Percentiles rank a stretch among this genome's conserved stretches.
Conservation (phyloP, 2,113 vertebrate genomes). For the Macroglossus sobrinus region DNA sequence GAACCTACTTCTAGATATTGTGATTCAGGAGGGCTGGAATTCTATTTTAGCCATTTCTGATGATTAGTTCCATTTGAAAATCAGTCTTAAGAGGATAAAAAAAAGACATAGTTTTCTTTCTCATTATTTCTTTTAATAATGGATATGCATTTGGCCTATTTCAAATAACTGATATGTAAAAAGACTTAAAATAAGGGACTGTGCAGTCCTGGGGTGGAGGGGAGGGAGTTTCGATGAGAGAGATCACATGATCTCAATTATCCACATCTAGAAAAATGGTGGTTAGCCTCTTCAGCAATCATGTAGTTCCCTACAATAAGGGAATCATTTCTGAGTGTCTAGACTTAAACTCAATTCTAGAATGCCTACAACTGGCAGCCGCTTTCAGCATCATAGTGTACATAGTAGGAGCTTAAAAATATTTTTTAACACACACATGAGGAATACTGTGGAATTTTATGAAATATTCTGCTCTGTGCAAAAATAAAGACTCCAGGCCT, state of each 20-base stretch:
- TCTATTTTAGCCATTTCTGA: conserved; percentile 1
- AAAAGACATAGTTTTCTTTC: background rate
- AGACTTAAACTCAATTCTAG: background rate
- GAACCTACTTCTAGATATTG: background rate
- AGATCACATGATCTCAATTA: background rate
- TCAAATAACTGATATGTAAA: background rate
- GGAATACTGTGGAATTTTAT: background rate
- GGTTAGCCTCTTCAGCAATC: background rate
- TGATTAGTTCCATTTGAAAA: background rate
- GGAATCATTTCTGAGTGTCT: background rate
- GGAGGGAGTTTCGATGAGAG: background rate
- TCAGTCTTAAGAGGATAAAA: background rate
- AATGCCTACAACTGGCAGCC: background rate
- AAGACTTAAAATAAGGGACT: background rate
- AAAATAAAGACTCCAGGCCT: background rate
- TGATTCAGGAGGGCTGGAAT: background rate
- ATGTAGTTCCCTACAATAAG: background rate
- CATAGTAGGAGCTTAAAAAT: background rate
- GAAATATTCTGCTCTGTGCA: background rate
- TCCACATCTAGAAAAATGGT: background rate
- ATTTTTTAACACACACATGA: background rate
- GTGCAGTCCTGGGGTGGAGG: background rate
- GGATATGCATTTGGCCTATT: conserved; percentile 9
- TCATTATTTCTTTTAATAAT: conserved; percentile 8
- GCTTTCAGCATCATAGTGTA: background rate